Conservation (phyloP, 2,888 invertebrate species). For the Sisyra nigra region DNA sequence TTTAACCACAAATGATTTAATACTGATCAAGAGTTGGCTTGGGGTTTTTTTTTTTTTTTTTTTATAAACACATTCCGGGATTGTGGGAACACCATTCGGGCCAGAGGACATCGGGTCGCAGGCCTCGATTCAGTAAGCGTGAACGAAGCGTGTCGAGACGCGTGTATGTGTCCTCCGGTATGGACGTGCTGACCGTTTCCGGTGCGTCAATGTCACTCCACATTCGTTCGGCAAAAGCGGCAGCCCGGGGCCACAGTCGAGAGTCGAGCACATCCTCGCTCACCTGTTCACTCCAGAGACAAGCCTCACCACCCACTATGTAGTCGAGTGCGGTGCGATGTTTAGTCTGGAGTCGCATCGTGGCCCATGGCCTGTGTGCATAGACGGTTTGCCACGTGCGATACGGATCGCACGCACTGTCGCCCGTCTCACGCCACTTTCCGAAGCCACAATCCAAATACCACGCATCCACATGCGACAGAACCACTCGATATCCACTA, state of each 20-base stretch:
- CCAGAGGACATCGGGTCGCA: slow-evolving; percentile 56
- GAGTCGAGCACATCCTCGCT: slow-evolving; percentile 57
- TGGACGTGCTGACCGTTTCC: slow-evolving; percentile 11
- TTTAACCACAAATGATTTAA: too few relatives aligned
- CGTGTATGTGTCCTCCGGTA: slow-evolving; percentile 48
- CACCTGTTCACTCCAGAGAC: slow-evolving; percentile 74
- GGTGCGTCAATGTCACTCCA: slow-evolving; percentile 46
- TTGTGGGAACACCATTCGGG: slow-evolving; percentile 64
- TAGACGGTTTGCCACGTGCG: slow-evolving; percentile 78
- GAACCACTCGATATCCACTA: slow-evolving; percentile 59
- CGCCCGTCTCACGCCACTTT: slow-evolving; percentile 67
- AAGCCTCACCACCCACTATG: slow-evolving; percentile 61
- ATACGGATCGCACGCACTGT: slow-evolving; percentile 77
- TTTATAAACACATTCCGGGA: slow-evolving; percentile 50
- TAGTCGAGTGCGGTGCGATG: slow-evolving; percentile 19
- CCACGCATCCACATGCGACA: slow-evolving; percentile 80
- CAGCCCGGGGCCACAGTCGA: slow-evolving; percentile 68
- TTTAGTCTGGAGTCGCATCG: slow-evolving; percentile 22
- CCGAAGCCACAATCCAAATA: slow-evolving; percentile 80
- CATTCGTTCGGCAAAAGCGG: slow-evolving; percentile 66
- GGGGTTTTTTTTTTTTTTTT: too few relatives aligned
- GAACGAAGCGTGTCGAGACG: slow-evolving; percentile 50
- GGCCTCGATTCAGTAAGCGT: slow-evolving; percentile 41
- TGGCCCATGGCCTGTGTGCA: slow-evolving; percentile 63
- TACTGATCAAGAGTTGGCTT: too few relatives aligned